phyloP scores from a whole-genome alignment of 1,140 invertebrate genomes.

The Papilio machaon region DNA sequence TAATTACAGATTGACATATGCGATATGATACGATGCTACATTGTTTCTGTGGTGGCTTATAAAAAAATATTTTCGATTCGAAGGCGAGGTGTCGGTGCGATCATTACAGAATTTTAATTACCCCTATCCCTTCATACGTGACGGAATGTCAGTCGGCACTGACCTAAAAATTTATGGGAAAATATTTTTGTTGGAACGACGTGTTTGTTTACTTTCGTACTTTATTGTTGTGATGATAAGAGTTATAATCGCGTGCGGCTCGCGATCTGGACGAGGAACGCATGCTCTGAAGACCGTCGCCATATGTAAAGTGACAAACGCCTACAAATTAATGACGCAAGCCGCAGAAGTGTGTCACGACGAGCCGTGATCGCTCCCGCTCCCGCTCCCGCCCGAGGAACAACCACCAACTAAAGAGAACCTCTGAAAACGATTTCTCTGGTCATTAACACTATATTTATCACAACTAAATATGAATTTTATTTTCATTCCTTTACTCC shows the following conservation, averaged over 20 bases:
- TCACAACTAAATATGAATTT: not conserved
- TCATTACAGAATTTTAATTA: conserved; percentile 77
- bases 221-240: conserved; percentile 47
- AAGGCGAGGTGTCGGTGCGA: conserved; percentile 61
- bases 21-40: not conserved
- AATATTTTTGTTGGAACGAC: conserved; percentile 59
- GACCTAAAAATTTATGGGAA: conserved; percentile 77
- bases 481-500: not conserved
- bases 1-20: conserved; percentile 17
- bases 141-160: conserved; percentile 65
- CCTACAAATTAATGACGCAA: conserved; percentile 68
- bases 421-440: conserved; percentile 37
- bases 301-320: conserved; percentile 62
- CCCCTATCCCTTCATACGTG: conserved; percentile 69
- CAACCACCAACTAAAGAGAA: conserved; percentile 29
- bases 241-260: conserved; percentile 44
- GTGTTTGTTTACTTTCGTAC: conserved; percentile 40
- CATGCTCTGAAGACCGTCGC: conserved; percentile 43
- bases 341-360: conserved; percentile 54
- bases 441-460: conserved; percentile 16
- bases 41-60: conserved; percentile 16
- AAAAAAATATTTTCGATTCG: conserved; percentile 42
- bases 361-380: conserved; percentile 55
- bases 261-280: conserved; percentile 38
- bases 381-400: conserved; percentile 19